phyloP scores from a whole-genome alignment of 2,888 invertebrate genomes.

The Chrysodeixis includens region DNA sequence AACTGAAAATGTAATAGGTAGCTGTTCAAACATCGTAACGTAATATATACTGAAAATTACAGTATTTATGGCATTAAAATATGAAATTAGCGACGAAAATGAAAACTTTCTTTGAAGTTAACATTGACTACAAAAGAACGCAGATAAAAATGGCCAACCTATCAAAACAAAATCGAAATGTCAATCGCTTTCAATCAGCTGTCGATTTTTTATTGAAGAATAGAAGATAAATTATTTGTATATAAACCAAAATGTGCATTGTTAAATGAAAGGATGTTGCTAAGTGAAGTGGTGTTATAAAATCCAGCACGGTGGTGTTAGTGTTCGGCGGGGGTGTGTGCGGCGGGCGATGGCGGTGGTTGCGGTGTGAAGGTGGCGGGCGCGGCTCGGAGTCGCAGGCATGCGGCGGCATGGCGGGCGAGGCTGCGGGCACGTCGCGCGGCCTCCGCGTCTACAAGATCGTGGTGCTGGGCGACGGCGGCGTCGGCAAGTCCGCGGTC shows the following conservation, averaged over 20 bases:
- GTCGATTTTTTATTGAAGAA: slow-evolving; percentile 79
- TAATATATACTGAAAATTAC: too few relatives aligned
- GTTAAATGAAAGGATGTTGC: slow-evolving; percentile 68
- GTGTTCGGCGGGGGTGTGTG: slow-evolving; percentile 76
- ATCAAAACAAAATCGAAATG: slow-evolving; percentile 61
- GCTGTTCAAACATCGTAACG: too few relatives aligned
- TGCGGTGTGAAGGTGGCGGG: slow-evolving; percentile 69
- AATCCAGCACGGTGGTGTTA: slow-evolving; percentile 76
- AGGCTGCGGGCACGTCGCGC: slow-evolving; percentile 89
- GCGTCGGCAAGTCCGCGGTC: slow-evolving; percentile 98
- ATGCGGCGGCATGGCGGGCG: slow-evolving; percentile 86
- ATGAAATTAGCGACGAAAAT: too few relatives aligned
- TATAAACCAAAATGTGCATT: slow-evolving; percentile 74
- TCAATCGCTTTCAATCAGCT: slow-evolving; percentile 83
- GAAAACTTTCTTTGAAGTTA: too few relatives aligned
- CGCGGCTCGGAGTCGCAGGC: slow-evolving; percentile 80
- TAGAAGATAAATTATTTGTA: slow-evolving; percentile 64
- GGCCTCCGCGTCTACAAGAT: slow-evolving; percentile 96
- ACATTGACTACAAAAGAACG: slow-evolving; percentile 34
- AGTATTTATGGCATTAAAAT: too few relatives aligned
- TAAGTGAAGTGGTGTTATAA: slow-evolving; percentile 52
- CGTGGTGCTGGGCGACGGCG: slow-evolving; percentile 97
- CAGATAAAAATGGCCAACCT: slow-evolving; percentile 48
- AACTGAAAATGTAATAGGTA: too few relatives aligned
- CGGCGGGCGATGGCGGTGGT: slow-evolving; percentile 72